phyloP scores from a whole-genome alignment of 2,888 invertebrate genomes.

The Leucophenga montana region DNA sequence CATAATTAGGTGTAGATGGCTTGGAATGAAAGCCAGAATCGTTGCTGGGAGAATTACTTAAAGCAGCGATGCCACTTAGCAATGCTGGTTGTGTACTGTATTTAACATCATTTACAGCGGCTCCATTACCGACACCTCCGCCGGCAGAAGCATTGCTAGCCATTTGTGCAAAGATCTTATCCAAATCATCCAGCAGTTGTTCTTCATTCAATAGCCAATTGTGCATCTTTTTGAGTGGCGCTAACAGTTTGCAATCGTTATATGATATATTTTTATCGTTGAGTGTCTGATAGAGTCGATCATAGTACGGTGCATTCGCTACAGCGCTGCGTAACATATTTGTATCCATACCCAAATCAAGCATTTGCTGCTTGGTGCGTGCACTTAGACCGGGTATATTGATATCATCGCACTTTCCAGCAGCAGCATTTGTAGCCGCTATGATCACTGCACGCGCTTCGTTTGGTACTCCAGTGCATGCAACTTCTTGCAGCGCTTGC shows the following conservation, averaged over 20 bases:
- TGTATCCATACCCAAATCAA: slow-evolving; percentile 75
- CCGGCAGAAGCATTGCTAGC: slow-evolving; percentile 47
- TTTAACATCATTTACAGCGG: slow-evolving; percentile 14
- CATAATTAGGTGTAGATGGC: slow-evolving; percentile 68
- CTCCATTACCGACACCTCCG: slow-evolving; percentile 9
- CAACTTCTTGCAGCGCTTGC: slow-evolving; percentile 55
- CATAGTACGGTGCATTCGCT: slow-evolving; percentile 77
- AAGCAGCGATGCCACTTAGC: slow-evolving; percentile 40
- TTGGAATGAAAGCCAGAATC: slow-evolving; percentile 72
- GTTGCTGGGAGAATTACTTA: slow-evolving; percentile 61
- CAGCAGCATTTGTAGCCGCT: slow-evolving; percentile 20
- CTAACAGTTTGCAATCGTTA: slow-evolving; percentile 75
- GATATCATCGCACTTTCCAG: slow-evolving; percentile 41
- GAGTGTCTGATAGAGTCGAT: slow-evolving; percentile 76
- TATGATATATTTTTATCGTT: slow-evolving; percentile 75
- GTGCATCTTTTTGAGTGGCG: slow-evolving; percentile 76
- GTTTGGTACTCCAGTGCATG: slow-evolving; percentile 37
- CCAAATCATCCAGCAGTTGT: slow-evolving; percentile 76
- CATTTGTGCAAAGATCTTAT: slow-evolving; percentile 74
- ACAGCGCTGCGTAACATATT: slow-evolving; percentile 77
- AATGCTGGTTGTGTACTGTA: slow-evolving; percentile 21
- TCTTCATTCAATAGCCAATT: slow-evolving; percentile 76
- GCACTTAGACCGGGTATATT: slow-evolving; percentile 73
- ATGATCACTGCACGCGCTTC: slow-evolving; percentile 38
- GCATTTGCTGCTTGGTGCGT: slow-evolving; percentile 73